These are phyloP conservation scores for Chouioia cunea DNA, from an alignment of 2,888 invertebrate genomes.

Conservation along the genomic window DNA sequence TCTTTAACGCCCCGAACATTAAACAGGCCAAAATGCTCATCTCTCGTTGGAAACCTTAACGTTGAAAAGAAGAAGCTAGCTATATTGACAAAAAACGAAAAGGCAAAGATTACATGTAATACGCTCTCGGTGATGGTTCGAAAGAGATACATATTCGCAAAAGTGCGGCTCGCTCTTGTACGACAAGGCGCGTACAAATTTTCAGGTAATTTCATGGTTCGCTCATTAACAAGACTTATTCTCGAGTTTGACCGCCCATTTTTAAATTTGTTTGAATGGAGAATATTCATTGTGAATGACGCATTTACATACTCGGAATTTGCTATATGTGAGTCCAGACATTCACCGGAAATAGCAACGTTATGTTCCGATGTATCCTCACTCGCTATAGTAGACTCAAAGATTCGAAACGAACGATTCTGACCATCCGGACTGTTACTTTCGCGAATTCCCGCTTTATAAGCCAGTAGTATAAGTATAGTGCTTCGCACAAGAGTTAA, in stretches of 20 bases:
- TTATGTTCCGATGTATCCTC: constrained; percentile 57
- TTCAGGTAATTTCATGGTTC: no score
- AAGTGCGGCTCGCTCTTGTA: no score
- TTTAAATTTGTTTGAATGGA: no score
- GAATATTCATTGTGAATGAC: no score
- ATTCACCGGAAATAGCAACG: constrained; percentile 4
- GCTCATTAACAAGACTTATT: no score
- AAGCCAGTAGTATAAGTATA: constrained; percentile 57
- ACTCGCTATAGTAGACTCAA: constrained; percentile 28
- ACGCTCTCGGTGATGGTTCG: not conserved
- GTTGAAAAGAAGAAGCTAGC: constrained; percentile 27
- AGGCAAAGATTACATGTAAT: constrained; percentile 38
- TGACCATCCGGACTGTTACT: constrained; percentile 53
- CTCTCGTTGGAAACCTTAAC: constrained; percentile 2
- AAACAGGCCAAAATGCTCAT: constrained; percentile 12
- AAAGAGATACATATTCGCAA: no score
- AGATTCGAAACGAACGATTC: constrained; percentile 53
- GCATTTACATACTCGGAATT: no score
- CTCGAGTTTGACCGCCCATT: no score
- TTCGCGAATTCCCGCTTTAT: constrained; percentile 65
- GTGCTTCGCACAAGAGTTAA: constrained; percentile 15
- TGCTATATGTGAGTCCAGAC: no score
- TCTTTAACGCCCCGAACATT: constrained; percentile 37
- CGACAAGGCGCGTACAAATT: no score
- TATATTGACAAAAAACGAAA: constrained; percentile 1